phyloP scores from a whole-genome alignment of 1,140 invertebrate species.

The Wasmannia auropunctata region DNA sequence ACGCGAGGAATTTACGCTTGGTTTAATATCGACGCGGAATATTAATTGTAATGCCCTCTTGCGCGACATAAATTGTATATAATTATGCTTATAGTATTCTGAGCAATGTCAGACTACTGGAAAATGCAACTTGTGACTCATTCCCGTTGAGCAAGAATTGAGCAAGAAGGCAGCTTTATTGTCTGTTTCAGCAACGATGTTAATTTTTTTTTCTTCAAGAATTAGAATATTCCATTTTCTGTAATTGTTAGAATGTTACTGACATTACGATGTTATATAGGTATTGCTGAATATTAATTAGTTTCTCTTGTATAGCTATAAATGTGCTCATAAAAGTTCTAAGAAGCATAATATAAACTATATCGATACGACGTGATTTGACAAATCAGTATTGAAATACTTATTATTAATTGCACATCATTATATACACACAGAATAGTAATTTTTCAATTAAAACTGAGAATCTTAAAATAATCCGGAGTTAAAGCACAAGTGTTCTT shows the following conservation, averaged over 20 bases:
- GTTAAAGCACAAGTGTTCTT: neutral
- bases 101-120: conserved; percentile 2
- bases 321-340: neutral
- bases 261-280: neutral
- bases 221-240: neutral
- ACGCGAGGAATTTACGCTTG: neutral
- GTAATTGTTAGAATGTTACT: neutral
- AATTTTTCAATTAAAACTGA: neutral
- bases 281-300: neutral
- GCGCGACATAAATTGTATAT: conserved; percentile 28
- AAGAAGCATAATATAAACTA: neutral
- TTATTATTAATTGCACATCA: neutral
- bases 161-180: conserved; percentile 1
- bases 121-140: conserved; percentile 16
- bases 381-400: neutral
- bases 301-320: neutral
- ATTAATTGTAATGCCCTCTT: conserved; percentile 15
- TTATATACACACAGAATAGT: neutral
- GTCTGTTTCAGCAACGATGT: neutral
- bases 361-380: neutral
- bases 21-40: neutral
- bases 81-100: conserved; percentile 2
- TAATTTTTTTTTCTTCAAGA: neutral
- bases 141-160: neutral
- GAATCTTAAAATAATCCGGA: neutral